These are phyloP conservation scores for Odontamblyopus lacepedii DNA, from an alignment of 2,797 vertebrate genomes.

Conservation along the genomic window DNA sequence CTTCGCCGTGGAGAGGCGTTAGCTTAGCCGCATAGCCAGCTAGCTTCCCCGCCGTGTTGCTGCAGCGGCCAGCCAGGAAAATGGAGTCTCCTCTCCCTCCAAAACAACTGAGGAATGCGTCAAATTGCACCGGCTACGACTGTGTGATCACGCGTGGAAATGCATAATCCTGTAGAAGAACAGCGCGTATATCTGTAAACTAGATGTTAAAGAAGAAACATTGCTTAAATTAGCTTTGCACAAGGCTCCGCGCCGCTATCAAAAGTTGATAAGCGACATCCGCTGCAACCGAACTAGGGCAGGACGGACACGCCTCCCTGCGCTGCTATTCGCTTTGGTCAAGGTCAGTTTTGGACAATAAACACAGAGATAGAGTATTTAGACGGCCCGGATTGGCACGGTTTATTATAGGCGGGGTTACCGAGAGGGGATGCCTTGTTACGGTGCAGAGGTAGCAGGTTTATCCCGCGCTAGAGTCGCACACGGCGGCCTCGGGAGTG, in stretches of 20 bases:
- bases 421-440: slow-evolving; percentile 2
- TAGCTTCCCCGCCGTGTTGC: slow-evolving; percentile 57
- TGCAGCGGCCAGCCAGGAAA: slow-evolving; percentile 48
- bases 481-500: slow-evolving; percentile 18
- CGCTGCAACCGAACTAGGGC: slow-evolving; percentile 60
- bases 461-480: neutral
- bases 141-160: neutral
- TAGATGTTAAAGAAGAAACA: neutral
- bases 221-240: slow-evolving; percentile 46
- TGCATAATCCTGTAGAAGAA: neutral
- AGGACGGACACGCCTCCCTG: slow-evolving; percentile 43
- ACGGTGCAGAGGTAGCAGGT: slow-evolving; percentile 15
- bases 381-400: slow-evolving; percentile 40
- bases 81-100: slow-evolving; percentile 26
- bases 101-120: slow-evolving; percentile 40
- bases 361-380: neutral
- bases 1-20: slow-evolving; percentile 46
- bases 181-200: neutral
- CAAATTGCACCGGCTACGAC: neutral
- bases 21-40: slow-evolving; percentile 59
- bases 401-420: neutral
- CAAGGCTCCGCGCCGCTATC: slow-evolving; percentile 47
- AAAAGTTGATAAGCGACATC: slow-evolving; percentile 66
- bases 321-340: slow-evolving; percentile 49
- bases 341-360: slow-evolving; percentile 41